Base-by-base conservation (phyloP, 2,797 vertebrate genomes). In the Chelidonichthys spinosus region DNA sequence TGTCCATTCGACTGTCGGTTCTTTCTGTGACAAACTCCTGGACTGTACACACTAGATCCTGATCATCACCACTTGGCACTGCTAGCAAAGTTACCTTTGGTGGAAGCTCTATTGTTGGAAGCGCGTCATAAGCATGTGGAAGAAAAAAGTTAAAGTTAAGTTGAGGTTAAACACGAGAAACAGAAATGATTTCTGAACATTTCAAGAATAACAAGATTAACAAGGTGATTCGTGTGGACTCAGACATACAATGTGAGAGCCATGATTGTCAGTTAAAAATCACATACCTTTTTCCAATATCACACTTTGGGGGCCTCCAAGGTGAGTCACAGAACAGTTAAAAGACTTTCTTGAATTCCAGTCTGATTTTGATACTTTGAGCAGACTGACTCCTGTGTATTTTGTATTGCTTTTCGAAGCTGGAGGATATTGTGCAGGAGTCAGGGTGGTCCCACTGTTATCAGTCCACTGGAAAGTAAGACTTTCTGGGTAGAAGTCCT, bases 371-470 rank as follows among this genome's bases (percentile, higher is more conserved):
- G 40, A 0, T 3, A 84, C 54, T 2, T 37, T 0, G 11, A 76
- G 1, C 44, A 65, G 4, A 71, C 84, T 86, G 68, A 78, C 46
- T 33, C 14, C 35, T 25, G 61, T 76, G 11, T 70, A 83, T 56
- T 6, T n/a, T n/a, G n/a, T 64, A 37, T 40, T 69, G 36, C 36
- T 46, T 4, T 1, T 17, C 35, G 1, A 1, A 42, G 0, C 0
- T 61, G 4, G 0, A 64, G 40, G n/a, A 60, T 73, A 47, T 14
- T 78, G 15, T 1, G 1, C 3, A 64, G 43, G 18, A 1, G 4
- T 2, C 47, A 25, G 1, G 4, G 0, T 4, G 0, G 0, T 2
- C 6, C 62, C 58, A 4, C 11, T 40, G 36, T 0, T 7, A 60
- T 39, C 5, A 1, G 60, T 64, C 84, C 84, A 86, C n/a, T 43